Conservation (phyloP, 2,113 vertebrate species). For the Polypterus bichir region DNA sequence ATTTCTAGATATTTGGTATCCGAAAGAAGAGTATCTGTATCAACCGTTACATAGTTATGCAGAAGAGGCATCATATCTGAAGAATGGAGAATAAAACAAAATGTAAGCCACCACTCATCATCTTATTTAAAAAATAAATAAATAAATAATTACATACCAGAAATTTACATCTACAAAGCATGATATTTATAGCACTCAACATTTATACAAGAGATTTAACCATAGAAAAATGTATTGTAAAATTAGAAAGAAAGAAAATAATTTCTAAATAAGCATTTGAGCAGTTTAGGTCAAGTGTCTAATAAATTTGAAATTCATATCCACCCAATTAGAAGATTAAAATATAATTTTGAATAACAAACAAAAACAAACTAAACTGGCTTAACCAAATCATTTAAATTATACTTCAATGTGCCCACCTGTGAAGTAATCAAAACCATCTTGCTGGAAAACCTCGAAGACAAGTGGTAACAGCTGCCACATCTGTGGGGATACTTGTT, state of each 20-base stretch:
- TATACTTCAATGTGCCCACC: conserved; percentile 29
- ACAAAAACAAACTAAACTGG: neutral
- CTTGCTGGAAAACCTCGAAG: conserved; percentile 95
- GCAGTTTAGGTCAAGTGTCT: too few species aligned
- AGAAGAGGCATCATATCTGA: conserved; percentile 98
- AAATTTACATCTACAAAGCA: neutral
- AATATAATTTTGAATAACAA: neutral
- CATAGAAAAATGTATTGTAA: too few species aligned
- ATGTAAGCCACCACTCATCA: too few species aligned
- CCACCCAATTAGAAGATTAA: conserved; percentile 10
- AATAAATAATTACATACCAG: conserved; percentile 15
- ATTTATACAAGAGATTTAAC: too few species aligned
- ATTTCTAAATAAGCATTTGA: too few species aligned
- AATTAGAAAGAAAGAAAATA: too few species aligned
- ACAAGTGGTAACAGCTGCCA: conserved; percentile 94
- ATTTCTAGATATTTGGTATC: conserved; percentile 97
- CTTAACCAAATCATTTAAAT: neutral
- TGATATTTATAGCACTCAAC: too few species aligned
- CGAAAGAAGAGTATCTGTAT: conserved; percentile 87
- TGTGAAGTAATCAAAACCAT: conserved; percentile 92
- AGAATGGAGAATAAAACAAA: conserved; percentile 4
- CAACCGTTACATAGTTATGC: conserved; percentile 95
- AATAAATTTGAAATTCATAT: neutral
- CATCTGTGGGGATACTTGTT: conserved; percentile 95
- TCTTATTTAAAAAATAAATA: conserved; percentile 21